A percentile compares a stretch with the other conserved stretches of the same genome.
These are phyloP conservation scores for Ischnus inquisitorius DNA, from an alignment of 2,888 invertebrate genomes.

Conservation along the genomic window DNA sequence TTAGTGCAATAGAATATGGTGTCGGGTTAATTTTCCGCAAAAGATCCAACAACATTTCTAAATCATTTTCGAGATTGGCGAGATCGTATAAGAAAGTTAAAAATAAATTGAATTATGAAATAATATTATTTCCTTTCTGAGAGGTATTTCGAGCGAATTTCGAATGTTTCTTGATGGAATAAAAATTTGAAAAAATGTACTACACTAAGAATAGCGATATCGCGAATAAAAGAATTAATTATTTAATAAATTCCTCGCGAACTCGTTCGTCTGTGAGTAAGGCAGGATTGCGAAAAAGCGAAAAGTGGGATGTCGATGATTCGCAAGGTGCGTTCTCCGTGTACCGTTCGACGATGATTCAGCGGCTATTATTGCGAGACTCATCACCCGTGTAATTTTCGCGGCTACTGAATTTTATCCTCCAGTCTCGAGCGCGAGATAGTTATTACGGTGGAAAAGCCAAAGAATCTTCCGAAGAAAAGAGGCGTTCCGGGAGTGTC, in stretches of 20 bases:
- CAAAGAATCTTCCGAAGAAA: constrained; percentile 17
- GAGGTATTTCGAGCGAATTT: no score
- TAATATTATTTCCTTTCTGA: no score
- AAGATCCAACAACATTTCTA: no score
- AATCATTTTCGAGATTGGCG: no score
- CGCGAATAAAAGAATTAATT: background rate
- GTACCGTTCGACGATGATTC: constrained; percentile 33
- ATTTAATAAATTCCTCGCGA: background rate
- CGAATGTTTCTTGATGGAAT: no score
- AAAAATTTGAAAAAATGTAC: no score
- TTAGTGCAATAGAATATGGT: background rate
- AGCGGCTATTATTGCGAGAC: constrained; percentile 31
- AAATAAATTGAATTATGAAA: no score
- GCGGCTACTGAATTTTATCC: constrained; percentile 26
- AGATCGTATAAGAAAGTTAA: no score
- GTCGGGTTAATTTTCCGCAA: no score
- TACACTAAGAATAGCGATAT: no score
- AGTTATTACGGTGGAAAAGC: constrained; percentile 20
- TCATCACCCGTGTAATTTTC: constrained; percentile 17
- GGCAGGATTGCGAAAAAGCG: background rate
- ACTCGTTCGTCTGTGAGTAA: background rate
- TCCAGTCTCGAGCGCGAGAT: constrained; percentile 25
- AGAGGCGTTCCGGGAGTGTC: constrained; percentile 26
- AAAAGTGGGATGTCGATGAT: background rate
- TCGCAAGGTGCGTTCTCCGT: constrained; percentile 10